These are phyloP conservation scores for Ceyx cyanopectus DNA, from an alignment of 2,113 vertebrate genomes.

Conservation along the genomic window DNA sequence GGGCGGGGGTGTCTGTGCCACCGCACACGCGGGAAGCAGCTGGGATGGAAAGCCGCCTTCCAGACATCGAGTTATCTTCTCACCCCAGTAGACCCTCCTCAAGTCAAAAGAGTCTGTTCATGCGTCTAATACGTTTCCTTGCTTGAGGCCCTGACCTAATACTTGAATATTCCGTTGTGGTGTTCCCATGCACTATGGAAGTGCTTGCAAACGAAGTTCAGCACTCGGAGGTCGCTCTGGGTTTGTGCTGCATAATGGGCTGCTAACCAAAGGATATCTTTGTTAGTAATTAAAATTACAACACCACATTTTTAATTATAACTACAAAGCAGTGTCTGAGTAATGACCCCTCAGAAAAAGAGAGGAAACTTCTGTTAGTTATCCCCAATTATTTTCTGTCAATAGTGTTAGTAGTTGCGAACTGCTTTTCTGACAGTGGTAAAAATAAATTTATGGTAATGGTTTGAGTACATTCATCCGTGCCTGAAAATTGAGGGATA, in stretches of 20 bases:
- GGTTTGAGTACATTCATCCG: background rate
- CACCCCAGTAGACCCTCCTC: background rate
- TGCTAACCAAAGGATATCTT: background rate
- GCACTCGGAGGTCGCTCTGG: rapidly evolving
- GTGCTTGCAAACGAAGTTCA: too few relatives aligned
- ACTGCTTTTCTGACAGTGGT: background rate
- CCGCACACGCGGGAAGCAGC: background rate
- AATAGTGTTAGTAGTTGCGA: background rate
- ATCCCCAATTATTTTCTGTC: background rate
- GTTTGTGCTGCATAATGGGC: background rate
- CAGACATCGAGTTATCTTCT: background rate
- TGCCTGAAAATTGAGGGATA: background rate
- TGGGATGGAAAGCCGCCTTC: background rate
- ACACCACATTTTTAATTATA: background rate
- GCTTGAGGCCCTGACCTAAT: background rate
- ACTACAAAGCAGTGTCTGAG: background rate
- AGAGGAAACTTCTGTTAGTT: background rate
- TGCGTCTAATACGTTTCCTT: rapidly evolving
- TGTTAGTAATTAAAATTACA: background rate
- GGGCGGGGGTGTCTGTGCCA: rapidly evolving
- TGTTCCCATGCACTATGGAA: rapidly evolving
- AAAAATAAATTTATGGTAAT: background rate
- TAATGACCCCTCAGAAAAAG: background rate
- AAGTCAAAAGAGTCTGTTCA: background rate
- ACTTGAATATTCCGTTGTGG: too few relatives aligned